phyloP scores from a whole-genome alignment of 2,113 vertebrate species.

The Hippocampus barbouri region DNA sequence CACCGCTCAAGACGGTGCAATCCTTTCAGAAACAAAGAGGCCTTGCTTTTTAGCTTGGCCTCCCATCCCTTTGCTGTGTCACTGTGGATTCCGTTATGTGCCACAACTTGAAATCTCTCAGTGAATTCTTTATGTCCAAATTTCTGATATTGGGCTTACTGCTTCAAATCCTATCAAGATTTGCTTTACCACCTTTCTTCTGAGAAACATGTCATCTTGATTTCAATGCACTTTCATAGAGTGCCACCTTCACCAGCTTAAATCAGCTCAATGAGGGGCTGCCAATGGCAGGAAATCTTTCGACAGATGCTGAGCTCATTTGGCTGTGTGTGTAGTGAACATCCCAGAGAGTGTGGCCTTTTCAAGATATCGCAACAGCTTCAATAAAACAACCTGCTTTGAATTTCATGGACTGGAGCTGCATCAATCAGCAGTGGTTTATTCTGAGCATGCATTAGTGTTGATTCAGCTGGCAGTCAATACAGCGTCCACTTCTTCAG shows the following conservation, averaged over 20 bases:
- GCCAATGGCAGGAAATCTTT: conserved; percentile 34
- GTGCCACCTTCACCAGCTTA: conserved; percentile 60
- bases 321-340: conserved; percentile 47
- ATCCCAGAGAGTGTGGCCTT: conserved; percentile 17
- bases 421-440: fast-evolving
- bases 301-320: conserved; percentile 20
- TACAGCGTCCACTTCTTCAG: conserved; percentile 50
- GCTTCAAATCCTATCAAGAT: conserved; percentile 47
- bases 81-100: conserved; percentile 53
- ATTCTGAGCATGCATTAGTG: conserved; percentile 30
- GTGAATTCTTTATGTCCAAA: conserved; percentile 58
- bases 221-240: conserved; percentile 53
- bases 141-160: conserved; percentile 59
- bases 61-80: conserved; percentile 56
- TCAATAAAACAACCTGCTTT: conserved; percentile 29
- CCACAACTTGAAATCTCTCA: conserved; percentile 41
- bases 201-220: conserved; percentile 1
- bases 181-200: conserved; percentile 51
- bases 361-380: fast-evolving
- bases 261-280: conserved; percentile 55
- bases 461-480: conserved; percentile 50
- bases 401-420: fast-evolving
- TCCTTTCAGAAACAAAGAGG: neutral
- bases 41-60: conserved; percentile 24
- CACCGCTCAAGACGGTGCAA: neutral